Conservation (phyloP, 2,888 invertebrate genomes). For the Agriopis leucophaearia region DNA sequence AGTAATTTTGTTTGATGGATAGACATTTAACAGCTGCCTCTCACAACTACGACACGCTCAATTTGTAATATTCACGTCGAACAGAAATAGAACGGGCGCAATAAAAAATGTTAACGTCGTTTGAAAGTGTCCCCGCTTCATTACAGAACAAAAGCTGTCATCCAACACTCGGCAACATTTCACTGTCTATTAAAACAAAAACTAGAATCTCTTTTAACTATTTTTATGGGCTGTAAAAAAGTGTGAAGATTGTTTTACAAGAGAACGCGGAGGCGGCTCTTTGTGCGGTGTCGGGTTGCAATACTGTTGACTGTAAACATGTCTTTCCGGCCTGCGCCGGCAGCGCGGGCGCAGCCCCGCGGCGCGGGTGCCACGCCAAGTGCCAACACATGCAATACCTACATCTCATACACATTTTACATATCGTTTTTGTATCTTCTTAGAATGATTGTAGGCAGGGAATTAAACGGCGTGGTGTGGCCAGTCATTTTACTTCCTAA, state of each 20-base stretch:
- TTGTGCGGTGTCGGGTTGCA: slow-evolving; percentile 80
- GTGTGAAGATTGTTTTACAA: slow-evolving; percentile 84
- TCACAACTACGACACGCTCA: slow-evolving; percentile 35
- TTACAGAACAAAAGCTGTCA: slow-evolving; percentile 86
- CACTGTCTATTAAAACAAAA: slow-evolving; percentile 84
- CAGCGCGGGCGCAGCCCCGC: slow-evolving; percentile 44
- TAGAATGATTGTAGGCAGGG: too few species aligned
- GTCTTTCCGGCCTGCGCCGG: slow-evolving; percentile 76
- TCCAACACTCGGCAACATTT: slow-evolving; percentile 84
- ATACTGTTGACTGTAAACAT: slow-evolving; percentile 82
- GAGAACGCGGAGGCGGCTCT: slow-evolving; percentile 82
- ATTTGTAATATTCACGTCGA: slow-evolving; percentile 41
- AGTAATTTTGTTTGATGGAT: slow-evolving; percentile 36
- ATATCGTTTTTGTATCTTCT: too few species aligned
- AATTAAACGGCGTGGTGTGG: too few species aligned
- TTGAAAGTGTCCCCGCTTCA: slow-evolving; percentile 81
- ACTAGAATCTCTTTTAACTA: slow-evolving; percentile 82
- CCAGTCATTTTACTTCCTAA: too few species aligned
- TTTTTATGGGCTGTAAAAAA: slow-evolving; percentile 85
- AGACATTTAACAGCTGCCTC: slow-evolving; percentile 40
- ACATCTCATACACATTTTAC: slow-evolving; percentile 34
- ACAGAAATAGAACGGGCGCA: slow-evolving; percentile 77
- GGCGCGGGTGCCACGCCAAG: slow-evolving; percentile 60
- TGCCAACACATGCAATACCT: slow-evolving; percentile 20
- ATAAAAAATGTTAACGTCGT: slow-evolving; percentile 76